Percentiles rank a stretch among this genome's conserved stretches.
phyloP scores from a whole-genome alignment of 2,113 vertebrate species.

The Chaetodon auriga region DNA sequence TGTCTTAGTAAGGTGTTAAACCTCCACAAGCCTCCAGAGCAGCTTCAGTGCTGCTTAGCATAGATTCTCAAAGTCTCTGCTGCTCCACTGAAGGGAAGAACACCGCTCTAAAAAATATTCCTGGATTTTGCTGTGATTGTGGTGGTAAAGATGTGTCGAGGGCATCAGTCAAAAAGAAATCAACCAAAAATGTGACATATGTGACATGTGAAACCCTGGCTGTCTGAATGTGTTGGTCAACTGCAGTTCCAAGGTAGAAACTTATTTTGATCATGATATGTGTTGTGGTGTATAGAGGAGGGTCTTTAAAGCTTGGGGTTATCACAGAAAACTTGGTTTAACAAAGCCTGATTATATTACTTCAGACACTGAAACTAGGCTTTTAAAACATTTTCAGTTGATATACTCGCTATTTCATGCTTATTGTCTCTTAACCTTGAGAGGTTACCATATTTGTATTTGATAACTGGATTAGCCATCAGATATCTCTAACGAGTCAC shows the following conservation, averaged over 20 bases:
- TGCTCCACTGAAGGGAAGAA: neutral
- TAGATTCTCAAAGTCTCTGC: neutral
- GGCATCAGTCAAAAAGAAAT: neutral
- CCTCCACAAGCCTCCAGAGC: too few relatives aligned
- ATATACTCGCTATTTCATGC: neutral
- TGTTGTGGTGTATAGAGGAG: too few relatives aligned
- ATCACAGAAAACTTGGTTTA: neutral
- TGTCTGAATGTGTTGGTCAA: too few relatives aligned
- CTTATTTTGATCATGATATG: too few relatives aligned
- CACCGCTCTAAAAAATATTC: neutral
- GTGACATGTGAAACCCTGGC: too few relatives aligned
- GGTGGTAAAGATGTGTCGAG: neutral
- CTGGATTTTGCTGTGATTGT: neutral
- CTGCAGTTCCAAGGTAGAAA: too few relatives aligned
- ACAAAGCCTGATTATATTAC: neutral
- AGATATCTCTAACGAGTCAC: slow-evolving; percentile 1
- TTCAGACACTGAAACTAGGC: neutral
- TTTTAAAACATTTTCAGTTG: neutral
- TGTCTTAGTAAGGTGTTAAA: neutral
- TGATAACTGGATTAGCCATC: slow-evolving; percentile 40
- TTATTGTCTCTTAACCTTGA: slow-evolving; percentile 7
- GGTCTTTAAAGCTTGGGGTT: neutral
- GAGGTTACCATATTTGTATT: slow-evolving; percentile 7
- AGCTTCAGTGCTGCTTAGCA: neutral
- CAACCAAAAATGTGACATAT: too few relatives aligned